Evolutionary conservation across 2,113 vertebrate species (phyloP).

Genomic region (Saimiri boliviensis): DNA sequence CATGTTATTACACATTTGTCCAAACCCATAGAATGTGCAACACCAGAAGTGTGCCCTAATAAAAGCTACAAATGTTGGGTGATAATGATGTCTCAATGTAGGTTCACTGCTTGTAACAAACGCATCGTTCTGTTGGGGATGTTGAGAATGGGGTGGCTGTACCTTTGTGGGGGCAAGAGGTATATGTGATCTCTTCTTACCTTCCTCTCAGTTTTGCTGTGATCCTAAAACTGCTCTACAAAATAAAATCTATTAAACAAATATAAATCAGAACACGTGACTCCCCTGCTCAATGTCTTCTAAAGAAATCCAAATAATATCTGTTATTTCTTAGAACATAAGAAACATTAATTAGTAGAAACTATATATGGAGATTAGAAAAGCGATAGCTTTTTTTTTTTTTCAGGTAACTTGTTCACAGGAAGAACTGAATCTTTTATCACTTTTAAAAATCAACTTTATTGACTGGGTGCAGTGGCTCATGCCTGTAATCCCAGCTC

Average conservation of each 20-base stretch:
- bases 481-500: too few species aligned
- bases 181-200: neutral
- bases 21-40: neutral
- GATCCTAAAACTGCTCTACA: neutral
- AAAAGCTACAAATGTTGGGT: neutral
- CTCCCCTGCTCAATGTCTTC: neutral
- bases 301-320: neutral
- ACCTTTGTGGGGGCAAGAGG: neutral
- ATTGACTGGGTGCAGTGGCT: neutral
- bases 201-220: neutral
- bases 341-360: constrained; percentile 70
- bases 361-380: constrained; percentile 58
- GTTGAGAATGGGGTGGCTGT: neutral
- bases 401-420: constrained; percentile 40
- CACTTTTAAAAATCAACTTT: neutral
- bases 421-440: neutral
- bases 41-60: neutral
- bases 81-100: neutral
- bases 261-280: neutral
- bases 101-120: neutral
- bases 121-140: neutral
- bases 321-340: constrained; percentile 8
- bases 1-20: neutral
- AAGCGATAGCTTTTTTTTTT: constrained; percentile 26
- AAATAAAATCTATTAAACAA: neutral